Conservation (phyloP, 2,888 invertebrate species). For the Hirudinaria manillensis region DNA sequence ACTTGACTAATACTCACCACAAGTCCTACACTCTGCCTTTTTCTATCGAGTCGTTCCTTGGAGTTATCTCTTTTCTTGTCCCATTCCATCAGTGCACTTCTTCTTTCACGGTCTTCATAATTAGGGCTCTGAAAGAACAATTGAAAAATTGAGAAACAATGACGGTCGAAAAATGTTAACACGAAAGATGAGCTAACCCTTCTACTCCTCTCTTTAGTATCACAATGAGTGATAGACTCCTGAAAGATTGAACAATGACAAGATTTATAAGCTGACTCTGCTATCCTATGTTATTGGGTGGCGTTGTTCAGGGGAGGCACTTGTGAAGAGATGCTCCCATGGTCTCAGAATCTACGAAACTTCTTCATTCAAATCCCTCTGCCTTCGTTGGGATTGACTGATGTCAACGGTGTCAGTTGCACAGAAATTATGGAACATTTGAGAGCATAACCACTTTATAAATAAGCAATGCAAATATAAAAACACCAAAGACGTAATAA, state of each 20-base stretch:
- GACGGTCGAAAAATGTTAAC: background rate
- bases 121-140: constrained; percentile 10
- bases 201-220: constrained; percentile 12
- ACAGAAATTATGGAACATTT: constrained; percentile 5
- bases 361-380: constrained; percentile 4
- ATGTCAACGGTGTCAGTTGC: background rate
- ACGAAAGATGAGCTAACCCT: background rate
- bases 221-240: constrained; percentile 14
- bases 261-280: constrained; percentile 14
- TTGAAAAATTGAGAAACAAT: background rate
- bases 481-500: too few relatives aligned
- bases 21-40: constrained; percentile 19
- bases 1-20: background rate
- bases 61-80: background rate
- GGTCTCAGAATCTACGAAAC: constrained; percentile 5
- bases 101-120: constrained; percentile 9
- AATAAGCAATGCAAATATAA: too few relatives aligned
- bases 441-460: too few relatives aligned
- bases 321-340: background rate
- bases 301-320: background rate
- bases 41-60: constrained; percentile 16
- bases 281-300: background rate
- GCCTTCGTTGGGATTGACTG: background rate
- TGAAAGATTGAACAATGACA: constrained; percentile 18
- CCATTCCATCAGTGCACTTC: constrained; percentile 4